These are phyloP conservation scores for Scaptomyza hsui DNA, from an alignment of 1,140 invertebrate species.

Conservation along the genomic window DNA sequence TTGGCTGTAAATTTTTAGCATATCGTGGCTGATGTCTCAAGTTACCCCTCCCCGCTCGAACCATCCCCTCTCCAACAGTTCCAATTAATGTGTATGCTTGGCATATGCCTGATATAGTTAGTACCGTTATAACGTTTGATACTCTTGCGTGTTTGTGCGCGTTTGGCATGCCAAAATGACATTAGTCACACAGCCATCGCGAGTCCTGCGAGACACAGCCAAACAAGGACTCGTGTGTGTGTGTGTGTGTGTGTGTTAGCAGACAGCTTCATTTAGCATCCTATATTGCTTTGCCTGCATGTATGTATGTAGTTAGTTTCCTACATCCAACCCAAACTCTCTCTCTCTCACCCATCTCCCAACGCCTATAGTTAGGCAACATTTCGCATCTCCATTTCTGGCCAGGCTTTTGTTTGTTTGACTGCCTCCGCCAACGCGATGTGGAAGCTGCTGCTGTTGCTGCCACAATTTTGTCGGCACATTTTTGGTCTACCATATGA, in stretches of 20 bases:
- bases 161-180: constrained; percentile 77
- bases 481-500: constrained; percentile 65
- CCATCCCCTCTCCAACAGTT: background rate
- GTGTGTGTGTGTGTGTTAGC: constrained; percentile 12
- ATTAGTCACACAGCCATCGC: constrained; percentile 62
- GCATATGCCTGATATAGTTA: constrained; percentile 24
- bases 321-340: background rate
- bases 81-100: constrained; percentile 31
- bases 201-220: constrained; percentile 4
- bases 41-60: background rate
- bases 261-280: constrained; percentile 50
- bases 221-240: background rate
- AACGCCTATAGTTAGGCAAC: constrained; percentile 9
- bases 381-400: constrained; percentile 25
- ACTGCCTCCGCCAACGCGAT: constrained; percentile 8
- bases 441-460: constrained; percentile 5
- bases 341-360: background rate
- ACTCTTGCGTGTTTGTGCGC: constrained; percentile 61
- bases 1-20: constrained; percentile 51
- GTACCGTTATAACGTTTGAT: constrained; percentile 40
- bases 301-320: constrained; percentile 23
- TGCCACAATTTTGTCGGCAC: constrained; percentile 46
- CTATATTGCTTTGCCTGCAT: constrained; percentile 9
- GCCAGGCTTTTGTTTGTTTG: constrained; percentile 29
- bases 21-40: constrained; percentile 55